Evolutionary conservation across 2,888 invertebrate species (phyloP).

Genomic region (Autographa gamma): DNA sequence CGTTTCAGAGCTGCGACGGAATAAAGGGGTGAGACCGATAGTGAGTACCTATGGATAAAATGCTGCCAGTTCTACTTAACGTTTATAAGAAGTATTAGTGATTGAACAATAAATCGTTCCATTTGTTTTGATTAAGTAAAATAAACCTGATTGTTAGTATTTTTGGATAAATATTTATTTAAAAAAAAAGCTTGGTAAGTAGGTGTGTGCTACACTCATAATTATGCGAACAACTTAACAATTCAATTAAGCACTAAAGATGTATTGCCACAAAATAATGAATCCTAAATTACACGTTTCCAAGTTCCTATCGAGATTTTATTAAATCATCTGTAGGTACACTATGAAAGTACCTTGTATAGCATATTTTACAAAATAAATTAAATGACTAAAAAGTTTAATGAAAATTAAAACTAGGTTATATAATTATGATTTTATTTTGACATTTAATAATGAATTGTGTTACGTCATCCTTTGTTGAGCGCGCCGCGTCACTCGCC

Average conservation of each 20-base stretch:
- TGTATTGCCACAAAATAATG: no score
- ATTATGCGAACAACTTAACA: no score
- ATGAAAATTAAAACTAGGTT: background rate
- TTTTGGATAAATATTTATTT: no score
- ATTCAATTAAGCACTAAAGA: no score
- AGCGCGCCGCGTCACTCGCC: conserved; percentile 44
- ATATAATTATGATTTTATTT: conserved; percentile 25
- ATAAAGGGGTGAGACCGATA: conserved; percentile 41
- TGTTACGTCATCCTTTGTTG: conserved; percentile 51
- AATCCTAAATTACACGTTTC: no score
- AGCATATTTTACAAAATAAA: background rate
- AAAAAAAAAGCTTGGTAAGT: no score
- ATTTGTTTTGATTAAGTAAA: no score
- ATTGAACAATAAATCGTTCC: background rate
- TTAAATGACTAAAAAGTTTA: background rate
- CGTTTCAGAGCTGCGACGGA: conserved; percentile 48
- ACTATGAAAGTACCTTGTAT: no score
- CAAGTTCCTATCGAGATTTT: no score
- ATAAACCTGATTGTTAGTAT: no score
- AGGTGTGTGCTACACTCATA: no score
- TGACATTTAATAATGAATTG: conserved; percentile 45
- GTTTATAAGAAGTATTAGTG: conserved; percentile 21
- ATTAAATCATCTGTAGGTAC: no score
- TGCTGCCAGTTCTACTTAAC: conserved; percentile 17
- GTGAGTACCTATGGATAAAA: conserved; percentile 13